Evolutionary conservation across 2,113 vertebrate species (phyloP).

Genomic region (Tachycineta bicolor): DNA sequence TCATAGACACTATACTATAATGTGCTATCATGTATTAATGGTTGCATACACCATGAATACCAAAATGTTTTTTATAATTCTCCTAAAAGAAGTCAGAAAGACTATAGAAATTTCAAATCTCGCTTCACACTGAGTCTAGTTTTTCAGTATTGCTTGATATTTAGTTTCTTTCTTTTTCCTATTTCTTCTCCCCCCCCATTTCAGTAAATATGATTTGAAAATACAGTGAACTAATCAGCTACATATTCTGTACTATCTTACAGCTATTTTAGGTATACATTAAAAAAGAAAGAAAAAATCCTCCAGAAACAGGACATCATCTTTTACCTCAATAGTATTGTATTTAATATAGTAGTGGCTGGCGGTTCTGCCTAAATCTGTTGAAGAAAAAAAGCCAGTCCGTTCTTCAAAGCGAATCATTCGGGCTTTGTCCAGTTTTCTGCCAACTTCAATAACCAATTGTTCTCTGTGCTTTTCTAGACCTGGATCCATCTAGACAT

Average conservation of each 20-base stretch:
- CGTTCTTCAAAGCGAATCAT: slow-evolving; percentile 98
- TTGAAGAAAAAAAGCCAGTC: slow-evolving; percentile 95
- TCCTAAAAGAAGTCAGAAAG: not conserved
- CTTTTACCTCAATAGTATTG: slow-evolving; percentile 94
- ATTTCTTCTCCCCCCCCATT: not conserved
- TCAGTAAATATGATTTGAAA: not conserved
- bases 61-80: not conserved
- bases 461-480: slow-evolving; percentile 92
- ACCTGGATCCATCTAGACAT: slow-evolving; percentile 86
- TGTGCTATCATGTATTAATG: not conserved
- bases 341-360: slow-evolving; percentile 99
- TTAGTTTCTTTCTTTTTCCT: not conserved
- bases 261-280: not conserved
- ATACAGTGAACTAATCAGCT: not conserved
- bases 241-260: not conserved
- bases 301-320: not conserved
- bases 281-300: not conserved
- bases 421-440: slow-evolving; percentile 92
- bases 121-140: not conserved
- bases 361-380: slow-evolving; percentile 93
- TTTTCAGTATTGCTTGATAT: not conserved
- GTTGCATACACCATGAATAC: not conserved
- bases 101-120: not conserved
- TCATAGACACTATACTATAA: not conserved
- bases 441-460: slow-evolving; percentile 87